A percentile compares a stretch with the other conserved stretches of the same genome.
Evolutionary conservation across 2,797 vertebrate genomes (phyloP).

Genomic region (Phylloscopus collybita): DNA sequence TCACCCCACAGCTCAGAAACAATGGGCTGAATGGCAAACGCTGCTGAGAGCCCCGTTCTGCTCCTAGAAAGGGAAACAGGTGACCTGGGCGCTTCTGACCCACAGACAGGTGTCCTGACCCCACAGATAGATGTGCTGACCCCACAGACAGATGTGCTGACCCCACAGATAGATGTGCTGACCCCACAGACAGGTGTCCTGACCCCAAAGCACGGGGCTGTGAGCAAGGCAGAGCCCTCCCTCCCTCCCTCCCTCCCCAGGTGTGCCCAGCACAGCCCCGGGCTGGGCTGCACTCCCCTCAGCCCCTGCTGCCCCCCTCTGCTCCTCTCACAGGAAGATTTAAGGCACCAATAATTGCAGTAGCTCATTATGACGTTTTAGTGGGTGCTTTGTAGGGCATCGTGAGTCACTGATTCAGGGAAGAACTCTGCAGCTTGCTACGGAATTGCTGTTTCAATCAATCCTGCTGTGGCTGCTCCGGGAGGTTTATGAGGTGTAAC

Average conservation of each 20-base stretch:
- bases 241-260: neutral
- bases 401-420: conserved; percentile 66
- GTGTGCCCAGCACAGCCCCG: fast-evolving
- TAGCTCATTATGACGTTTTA: conserved; percentile 73
- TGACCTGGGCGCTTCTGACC: too few relatives aligned
- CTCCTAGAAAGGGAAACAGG: neutral
- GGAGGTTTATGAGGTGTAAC: conserved; percentile 58
- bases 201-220: neutral
- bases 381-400: conserved; percentile 69
- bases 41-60: neutral
- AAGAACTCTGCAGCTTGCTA: conserved; percentile 53
- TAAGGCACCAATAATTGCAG: conserved; percentile 54
- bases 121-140: too few relatives aligned
- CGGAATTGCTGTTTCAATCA: conserved; percentile 70
- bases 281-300: neutral
- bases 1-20: neutral
- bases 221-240: neutral
- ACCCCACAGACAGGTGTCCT: too few relatives aligned
- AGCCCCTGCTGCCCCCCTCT: neutral
- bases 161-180: too few relatives aligned
- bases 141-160: too few relatives aligned
- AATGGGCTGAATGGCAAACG: neutral
- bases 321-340: conserved; percentile 14
- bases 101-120: too few relatives aligned
- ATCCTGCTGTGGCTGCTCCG: conserved; percentile 19